Conservation (phyloP, 2,797 vertebrate genomes). For the Prunella strophiata region DNA sequence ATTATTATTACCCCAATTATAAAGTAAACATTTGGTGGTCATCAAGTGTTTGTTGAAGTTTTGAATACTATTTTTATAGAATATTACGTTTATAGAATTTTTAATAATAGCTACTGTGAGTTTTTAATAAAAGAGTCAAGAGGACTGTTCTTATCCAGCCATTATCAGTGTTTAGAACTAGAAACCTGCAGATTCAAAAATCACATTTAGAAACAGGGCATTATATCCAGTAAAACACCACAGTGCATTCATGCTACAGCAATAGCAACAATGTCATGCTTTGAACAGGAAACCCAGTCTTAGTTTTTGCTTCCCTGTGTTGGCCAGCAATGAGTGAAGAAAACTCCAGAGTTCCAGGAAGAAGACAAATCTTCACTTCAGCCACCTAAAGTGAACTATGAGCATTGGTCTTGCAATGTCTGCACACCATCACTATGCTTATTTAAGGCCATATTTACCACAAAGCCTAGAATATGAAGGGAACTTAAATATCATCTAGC, state of each 20-base stretch:
- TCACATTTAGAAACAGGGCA: background rate
- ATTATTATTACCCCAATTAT: background rate
- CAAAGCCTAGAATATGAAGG: background rate
- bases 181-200: background rate
- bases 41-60: slow-evolving; percentile 11
- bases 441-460: background rate
- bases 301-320: background rate
- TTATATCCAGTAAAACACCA: background rate
- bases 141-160: background rate
- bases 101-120: background rate
- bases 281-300: background rate
- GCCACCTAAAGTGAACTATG: background rate
- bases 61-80: background rate
- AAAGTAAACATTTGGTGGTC: slow-evolving; percentile 13
- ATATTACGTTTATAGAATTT: background rate
- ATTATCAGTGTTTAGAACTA: background rate
- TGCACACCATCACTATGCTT: background rate
- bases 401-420: background rate
- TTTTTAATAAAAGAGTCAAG: slow-evolving; percentile 6
- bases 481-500: background rate
- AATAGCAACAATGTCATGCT: background rate
- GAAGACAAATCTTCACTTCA: background rate
- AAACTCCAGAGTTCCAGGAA: background rate
- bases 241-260: background rate
- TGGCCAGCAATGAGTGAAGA: background rate